Conservation (phyloP, 2,797 vertebrate species). For the Emys orbicularis region DNA sequence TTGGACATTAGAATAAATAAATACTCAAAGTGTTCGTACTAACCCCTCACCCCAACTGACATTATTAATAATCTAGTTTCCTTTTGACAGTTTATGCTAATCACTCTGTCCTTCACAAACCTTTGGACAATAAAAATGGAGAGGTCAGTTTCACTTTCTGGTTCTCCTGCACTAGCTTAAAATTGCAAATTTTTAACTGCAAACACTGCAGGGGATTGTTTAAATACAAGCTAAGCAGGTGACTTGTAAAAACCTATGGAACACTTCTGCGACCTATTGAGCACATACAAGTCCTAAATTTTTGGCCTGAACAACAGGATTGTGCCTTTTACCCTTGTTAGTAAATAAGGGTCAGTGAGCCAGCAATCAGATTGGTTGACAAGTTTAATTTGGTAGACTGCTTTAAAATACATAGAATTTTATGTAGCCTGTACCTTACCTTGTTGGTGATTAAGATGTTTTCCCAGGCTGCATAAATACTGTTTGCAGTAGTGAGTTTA, state of each 20-base stretch:
- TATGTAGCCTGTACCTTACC: background rate
- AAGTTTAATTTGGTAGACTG: background rate
- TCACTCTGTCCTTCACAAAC: background rate
- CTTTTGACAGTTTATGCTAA: background rate
- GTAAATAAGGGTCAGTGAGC: background rate
- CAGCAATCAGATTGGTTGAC: background rate
- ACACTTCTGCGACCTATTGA: background rate
- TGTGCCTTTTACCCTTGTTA: background rate
- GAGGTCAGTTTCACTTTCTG: background rate
- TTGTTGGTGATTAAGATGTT: background rate
- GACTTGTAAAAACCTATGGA: background rate
- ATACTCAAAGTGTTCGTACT: background rate
- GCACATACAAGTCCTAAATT: background rate
- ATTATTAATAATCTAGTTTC: background rate
- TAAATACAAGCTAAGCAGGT: background rate
- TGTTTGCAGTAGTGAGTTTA: background rate
- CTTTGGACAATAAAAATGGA: background rate
- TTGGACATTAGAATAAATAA: background rate
- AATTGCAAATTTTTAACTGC: background rate
- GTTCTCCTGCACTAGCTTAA: background rate
- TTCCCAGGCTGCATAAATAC: background rate
- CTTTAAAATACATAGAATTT: background rate
- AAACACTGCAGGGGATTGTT: background rate
- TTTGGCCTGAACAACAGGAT: background rate
- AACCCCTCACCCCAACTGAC: background rate